Percentiles rank a stretch among this genome's conserved stretches.
These are phyloP conservation scores for Hippocampus guttulatus DNA, from an alignment of 2,113 vertebrate genomes.

Conservation along the genomic window DNA sequence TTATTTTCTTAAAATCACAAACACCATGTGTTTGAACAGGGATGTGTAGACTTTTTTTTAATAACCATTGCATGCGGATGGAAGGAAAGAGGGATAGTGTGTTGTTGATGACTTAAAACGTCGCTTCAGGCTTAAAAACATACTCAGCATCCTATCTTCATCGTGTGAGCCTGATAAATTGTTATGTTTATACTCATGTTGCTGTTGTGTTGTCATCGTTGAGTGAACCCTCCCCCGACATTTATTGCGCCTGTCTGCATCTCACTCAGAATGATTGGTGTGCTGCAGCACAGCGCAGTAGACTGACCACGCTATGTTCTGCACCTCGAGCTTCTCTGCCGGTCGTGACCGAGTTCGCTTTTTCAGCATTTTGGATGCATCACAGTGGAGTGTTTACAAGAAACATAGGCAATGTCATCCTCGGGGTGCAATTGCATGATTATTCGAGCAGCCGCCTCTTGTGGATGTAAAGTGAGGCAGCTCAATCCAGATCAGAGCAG, in stretches of 20 bases:
- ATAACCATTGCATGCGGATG: not conserved
- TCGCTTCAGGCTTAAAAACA: not conserved
- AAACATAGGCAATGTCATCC: conserved; percentile 18
- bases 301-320: conserved; percentile 4
- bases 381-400: not conserved
- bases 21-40: not conserved
- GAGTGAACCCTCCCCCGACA: conserved; percentile 29
- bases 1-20: not conserved
- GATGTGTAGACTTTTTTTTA: not conserved
- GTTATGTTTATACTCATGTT: conserved; percentile 8
- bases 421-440: conserved; percentile 23
- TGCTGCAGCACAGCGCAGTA: conserved; percentile 47
- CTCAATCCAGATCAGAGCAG: conserved; percentile 70
- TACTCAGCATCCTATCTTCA: not conserved
- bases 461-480: conserved; percentile 59
- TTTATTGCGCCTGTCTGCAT: conserved; percentile 26
- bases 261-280: conserved; percentile 50
- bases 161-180: not conserved
- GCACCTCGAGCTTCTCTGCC: conserved; percentile 12
- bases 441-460: conserved; percentile 28
- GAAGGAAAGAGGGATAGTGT: not conserved
- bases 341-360: conserved; percentile 2
- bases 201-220: conserved; percentile 25
- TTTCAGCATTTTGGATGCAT: not conserved
- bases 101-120: conserved; percentile 11